Conservation (phyloP, 2,113 vertebrate species). For the Gavia stellata region DNA sequence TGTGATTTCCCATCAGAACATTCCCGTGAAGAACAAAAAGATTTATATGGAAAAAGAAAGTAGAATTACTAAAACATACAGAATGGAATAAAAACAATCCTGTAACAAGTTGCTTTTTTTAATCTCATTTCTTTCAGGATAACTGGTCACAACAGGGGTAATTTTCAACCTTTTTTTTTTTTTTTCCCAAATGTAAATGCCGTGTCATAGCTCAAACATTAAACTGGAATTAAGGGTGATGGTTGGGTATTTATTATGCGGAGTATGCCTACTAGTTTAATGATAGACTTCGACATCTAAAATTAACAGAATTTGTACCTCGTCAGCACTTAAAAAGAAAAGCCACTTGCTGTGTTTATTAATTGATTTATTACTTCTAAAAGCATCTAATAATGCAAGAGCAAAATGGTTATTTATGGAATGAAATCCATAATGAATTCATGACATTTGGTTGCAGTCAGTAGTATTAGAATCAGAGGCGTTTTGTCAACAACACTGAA, state of each 20-base stretch:
- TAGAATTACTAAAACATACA: neutral
- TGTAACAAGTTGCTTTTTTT: neutral
- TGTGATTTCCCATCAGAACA: neutral
- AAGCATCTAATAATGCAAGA: neutral
- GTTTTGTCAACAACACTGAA: neutral
- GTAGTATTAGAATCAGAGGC: neutral
- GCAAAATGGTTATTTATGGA: neutral
- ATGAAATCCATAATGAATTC: neutral
- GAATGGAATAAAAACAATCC: neutral
- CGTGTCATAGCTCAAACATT: neutral
- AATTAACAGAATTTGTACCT: conserved; percentile 24
- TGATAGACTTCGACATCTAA: neutral
- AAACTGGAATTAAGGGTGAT: neutral
- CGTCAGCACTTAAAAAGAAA: neutral
- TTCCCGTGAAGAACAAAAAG: neutral
- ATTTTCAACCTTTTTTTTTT: neutral
- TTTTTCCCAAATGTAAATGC: neutral
- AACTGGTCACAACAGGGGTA: neutral
- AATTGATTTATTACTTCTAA: conserved; percentile 32
- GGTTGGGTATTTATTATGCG: neutral
- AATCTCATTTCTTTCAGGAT: neutral
- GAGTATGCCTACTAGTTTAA: neutral
- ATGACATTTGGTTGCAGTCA: neutral
- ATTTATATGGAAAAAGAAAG: neutral
- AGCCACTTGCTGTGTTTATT: neutral